Evolutionary conservation across 2,797 vertebrate species (phyloP), one percentile per base, ranked within the genome.

Genomic region (Eremophila alpestris): DNA sequence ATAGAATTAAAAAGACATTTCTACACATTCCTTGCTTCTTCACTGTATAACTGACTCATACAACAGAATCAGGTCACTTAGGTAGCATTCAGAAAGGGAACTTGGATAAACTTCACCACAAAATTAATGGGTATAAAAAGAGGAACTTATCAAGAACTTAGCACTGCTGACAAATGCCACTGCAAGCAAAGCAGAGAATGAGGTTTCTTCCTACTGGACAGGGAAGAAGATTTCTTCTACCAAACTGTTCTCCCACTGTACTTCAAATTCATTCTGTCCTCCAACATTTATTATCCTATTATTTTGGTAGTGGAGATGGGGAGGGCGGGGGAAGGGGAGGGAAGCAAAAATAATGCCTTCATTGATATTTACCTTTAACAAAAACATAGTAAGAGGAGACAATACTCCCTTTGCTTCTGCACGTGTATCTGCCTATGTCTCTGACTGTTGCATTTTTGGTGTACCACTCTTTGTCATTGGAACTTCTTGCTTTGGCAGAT

Each of bases 341-440:
- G 8, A 56, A 63, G 16, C 36, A 85, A 74, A 91, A 84, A 32
- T 16, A 52, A 77, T 45, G 32, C 45, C n/a, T 79, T 58, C 12
- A 29, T 24, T 80, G 75, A 69, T 80, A 81, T 15, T 98, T 98
- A 99, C 99, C 99, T 98, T 98, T 98, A 41, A 99, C 99, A 84
- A 98, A 99, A 95, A 99, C 97, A 30, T 99, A 99, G 84, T 99
- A 97, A 80, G 98, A 99, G 36, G 92, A 97, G 64, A 96, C 97
- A 26, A 96, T 83, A 38, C 96, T 97, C 7, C 43, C 93, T 75
- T 97, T 94, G 87, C 99, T 99, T 93, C 93, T 95, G 93, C 99
- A 99, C 9, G 97, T 96, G 81, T 99, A 99, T 96, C 96, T 98
- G 90, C 99, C 99, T 65, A 97, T 98, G 85, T 99, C 95, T 46